These are phyloP conservation scores for Dasysyrphus tricinctus DNA, from an alignment of 2,888 invertebrate species.

Conservation along the genomic window DNA sequence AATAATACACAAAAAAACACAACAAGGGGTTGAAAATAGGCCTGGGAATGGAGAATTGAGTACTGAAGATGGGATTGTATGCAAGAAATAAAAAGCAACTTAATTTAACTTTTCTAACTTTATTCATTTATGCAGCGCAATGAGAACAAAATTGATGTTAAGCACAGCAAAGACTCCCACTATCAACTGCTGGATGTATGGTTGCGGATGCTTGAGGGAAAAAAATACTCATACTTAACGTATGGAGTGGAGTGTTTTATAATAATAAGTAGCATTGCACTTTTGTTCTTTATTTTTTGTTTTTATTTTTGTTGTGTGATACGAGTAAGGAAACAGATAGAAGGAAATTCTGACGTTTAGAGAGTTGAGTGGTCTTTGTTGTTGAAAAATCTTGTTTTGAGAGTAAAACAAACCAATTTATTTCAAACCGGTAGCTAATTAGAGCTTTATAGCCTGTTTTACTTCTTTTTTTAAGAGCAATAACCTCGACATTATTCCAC, in stretches of 20 bases:
- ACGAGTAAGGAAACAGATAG: neutral
- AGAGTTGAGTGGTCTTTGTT: conserved; percentile 7
- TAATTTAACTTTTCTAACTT: conserved; percentile 59
- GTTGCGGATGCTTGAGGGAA: neutral
- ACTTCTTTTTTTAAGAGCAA: neutral
- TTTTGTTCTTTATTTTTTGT: neutral
- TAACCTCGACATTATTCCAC: neutral
- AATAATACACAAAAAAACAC: neutral
- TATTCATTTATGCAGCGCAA: conserved; percentile 55
- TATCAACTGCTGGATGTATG: conserved; percentile 1
- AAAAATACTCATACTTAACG: conserved; percentile 13
- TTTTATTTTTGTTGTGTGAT: neutral
- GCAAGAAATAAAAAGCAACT: conserved; percentile 57
- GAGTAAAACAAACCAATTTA: conserved; percentile 26
- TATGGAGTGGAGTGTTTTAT: neutral
- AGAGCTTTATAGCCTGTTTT: neutral
- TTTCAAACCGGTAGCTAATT: conserved; percentile 17
- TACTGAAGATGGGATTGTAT: conserved; percentile 8
- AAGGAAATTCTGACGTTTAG: conserved; percentile 8
- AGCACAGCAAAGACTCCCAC: conserved; percentile 28
- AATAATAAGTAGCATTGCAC: conserved; percentile 14
- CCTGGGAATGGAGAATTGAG: conserved; percentile 13
- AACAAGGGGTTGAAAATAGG: conserved; percentile 10
- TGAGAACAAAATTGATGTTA: conserved; percentile 48
- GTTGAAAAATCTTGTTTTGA: conserved; percentile 12